Conservation (phyloP, 1,140 invertebrate genomes). For the Solen grandis region DNA sequence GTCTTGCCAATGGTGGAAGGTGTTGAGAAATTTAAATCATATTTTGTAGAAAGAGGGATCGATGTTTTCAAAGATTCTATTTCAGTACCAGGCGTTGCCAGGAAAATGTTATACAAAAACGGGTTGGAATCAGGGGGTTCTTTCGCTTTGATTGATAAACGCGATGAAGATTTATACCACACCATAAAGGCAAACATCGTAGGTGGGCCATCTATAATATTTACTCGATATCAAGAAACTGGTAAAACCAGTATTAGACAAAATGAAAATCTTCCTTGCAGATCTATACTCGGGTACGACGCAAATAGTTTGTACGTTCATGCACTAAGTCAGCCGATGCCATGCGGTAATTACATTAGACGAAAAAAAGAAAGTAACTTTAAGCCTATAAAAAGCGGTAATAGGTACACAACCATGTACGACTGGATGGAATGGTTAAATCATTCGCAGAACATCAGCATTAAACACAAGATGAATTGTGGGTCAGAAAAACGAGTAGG, state of each 20-base stretch:
- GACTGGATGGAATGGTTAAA: conserved; percentile 15
- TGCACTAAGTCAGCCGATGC: not conserved
- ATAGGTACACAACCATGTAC: not conserved
- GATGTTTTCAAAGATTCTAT: conserved; percentile 24
- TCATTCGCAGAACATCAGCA: not conserved
- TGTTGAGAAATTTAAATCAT: too few relatives aligned
- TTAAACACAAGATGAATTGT: conserved; percentile 7
- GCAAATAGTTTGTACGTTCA: conserved; percentile 27
- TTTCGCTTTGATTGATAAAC: not conserved
- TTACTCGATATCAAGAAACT: not conserved
- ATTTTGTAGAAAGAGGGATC: too few relatives aligned
- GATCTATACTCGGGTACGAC: conserved; percentile 24
- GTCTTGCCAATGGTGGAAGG: too few relatives aligned
- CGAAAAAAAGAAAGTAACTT: not conserved
- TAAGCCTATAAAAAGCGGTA: not conserved
- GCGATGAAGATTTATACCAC: too few relatives aligned
- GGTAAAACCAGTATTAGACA: not conserved
- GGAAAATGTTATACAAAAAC: too few relatives aligned
- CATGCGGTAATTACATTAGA: not conserved
- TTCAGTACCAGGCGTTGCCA: conserved; percentile 1
- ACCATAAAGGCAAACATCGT: not conserved
- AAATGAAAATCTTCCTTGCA: not conserved
- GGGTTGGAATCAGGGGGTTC: not conserved
- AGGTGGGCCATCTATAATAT: conserved; percentile 9
- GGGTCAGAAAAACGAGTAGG: not conserved